Percentiles rank a stretch among this genome's conserved stretches.
phyloP scores from a whole-genome alignment of 2,888 invertebrate species.

The Apotomis betuletana region DNA sequence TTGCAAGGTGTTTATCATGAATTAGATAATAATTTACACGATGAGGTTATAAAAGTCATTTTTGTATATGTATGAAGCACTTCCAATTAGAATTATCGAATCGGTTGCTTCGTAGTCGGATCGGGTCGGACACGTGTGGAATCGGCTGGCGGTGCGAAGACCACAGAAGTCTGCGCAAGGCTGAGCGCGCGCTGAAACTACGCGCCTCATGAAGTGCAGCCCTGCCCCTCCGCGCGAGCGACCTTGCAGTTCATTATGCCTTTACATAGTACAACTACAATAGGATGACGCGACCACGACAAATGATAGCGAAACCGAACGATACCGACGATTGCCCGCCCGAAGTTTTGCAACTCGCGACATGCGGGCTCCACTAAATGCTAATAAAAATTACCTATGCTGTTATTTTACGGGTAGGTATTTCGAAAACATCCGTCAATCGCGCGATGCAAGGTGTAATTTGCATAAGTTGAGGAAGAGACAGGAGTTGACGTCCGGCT shows the following conservation, averaged over 20 bases:
- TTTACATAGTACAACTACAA: constrained; percentile 78
- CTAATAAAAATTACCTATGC: constrained; percentile 51
- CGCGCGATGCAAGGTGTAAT: constrained; percentile 52
- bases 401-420: constrained; percentile 50
- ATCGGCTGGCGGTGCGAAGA: not conserved
- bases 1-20: not conserved
- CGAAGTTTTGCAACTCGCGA: constrained; percentile 63
- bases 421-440: constrained; percentile 54
- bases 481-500: constrained; percentile 31
- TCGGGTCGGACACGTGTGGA: constrained; percentile 6
- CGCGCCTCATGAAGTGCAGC: constrained; percentile 56
- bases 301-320: constrained; percentile 75
- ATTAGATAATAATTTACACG: not conserved
- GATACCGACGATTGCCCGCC: constrained; percentile 63
- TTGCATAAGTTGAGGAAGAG: constrained; percentile 58
- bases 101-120: not conserved
- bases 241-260: constrained; percentile 82
- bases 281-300: constrained; percentile 74
- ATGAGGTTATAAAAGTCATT: not conserved
- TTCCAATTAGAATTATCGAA: constrained; percentile 2
- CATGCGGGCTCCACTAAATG: constrained; percentile 61
- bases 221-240: constrained; percentile 63
- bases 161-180: constrained; percentile 12
- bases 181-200: constrained; percentile 31
- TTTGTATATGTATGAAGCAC: constrained; percentile 1